These are phyloP conservation scores for Pteruthius melanotis DNA, from an alignment of 2,113 vertebrate genomes.

Conservation along the genomic window DNA sequence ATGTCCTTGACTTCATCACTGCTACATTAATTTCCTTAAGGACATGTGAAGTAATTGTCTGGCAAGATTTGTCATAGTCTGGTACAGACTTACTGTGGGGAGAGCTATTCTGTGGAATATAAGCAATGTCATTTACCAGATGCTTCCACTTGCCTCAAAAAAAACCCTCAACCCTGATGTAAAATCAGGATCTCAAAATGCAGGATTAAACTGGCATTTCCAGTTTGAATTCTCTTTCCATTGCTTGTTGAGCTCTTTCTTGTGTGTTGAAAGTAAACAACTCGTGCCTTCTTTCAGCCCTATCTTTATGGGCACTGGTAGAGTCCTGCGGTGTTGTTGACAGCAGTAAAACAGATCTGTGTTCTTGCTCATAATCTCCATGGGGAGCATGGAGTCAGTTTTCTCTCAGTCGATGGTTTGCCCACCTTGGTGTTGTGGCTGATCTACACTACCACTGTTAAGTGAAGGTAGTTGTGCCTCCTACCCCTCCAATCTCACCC, in stretches of 20 bases:
- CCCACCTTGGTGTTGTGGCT: background rate
- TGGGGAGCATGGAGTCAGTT: background rate
- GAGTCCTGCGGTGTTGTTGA: background rate
- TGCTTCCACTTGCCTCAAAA: background rate
- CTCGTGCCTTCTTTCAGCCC: background rate
- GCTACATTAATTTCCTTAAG: background rate
- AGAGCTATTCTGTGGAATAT: background rate
- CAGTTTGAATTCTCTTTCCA: background rate
- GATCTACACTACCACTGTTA: background rate
- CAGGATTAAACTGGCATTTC: background rate
- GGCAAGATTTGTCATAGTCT: background rate
- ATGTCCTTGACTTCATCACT: background rate
- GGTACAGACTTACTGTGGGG: background rate
- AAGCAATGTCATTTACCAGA: background rate
- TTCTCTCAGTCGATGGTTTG: background rate
- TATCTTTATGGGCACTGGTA: background rate
- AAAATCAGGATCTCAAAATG: background rate
- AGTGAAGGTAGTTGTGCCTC: background rate
- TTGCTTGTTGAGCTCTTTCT: background rate
- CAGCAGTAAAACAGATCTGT: background rate
- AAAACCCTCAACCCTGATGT: accelerated
- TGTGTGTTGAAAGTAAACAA: background rate
- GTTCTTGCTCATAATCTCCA: background rate
- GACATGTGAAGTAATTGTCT: background rate
- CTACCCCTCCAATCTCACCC: background rate